Percentiles rank a stretch among this genome's conserved stretches.
phyloP scores from a whole-genome alignment of 2,113 vertebrate species.

The Lota lota region DNA sequence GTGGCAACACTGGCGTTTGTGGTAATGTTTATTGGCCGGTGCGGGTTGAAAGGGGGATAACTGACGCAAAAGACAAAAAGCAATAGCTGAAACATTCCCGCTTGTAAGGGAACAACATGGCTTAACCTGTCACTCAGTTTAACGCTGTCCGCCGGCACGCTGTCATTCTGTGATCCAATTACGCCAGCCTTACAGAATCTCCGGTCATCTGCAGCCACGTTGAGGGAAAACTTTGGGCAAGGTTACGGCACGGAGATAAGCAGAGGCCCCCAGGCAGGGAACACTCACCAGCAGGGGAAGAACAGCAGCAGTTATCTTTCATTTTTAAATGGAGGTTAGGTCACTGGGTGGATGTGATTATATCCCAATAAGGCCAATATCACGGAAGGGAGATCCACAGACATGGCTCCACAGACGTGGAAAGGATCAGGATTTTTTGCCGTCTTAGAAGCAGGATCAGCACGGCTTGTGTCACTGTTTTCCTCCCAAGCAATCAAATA shows the following conservation, averaged over 20 bases:
- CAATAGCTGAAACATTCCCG: constrained; percentile 14
- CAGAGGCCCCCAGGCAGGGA: constrained; percentile 19
- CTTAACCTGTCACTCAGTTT: constrained; percentile 48
- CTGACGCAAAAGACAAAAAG: constrained; percentile 18
- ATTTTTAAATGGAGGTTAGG: constrained; percentile 19
- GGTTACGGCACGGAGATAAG: constrained; percentile 61
- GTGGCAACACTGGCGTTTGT: too few relatives aligned
- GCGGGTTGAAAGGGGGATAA: background rate
- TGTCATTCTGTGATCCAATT: constrained; percentile 68
- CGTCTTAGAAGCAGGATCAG: too few relatives aligned
- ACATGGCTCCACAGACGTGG: background rate
- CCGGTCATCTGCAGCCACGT: constrained; percentile 57
- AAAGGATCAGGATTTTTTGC: too few relatives aligned
- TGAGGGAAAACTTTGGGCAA: constrained; percentile 53
- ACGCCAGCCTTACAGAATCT: constrained; percentile 65
- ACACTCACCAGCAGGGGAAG: constrained; percentile 37
- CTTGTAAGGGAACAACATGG: constrained; percentile 24
- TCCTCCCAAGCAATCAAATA: background rate
- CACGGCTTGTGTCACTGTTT: too few relatives aligned
- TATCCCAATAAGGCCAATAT: constrained; percentile 27
- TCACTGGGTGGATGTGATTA: constrained; percentile 16
- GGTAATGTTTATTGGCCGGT: background rate
- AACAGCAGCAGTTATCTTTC: constrained; percentile 47
- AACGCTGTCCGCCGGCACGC: constrained; percentile 30
- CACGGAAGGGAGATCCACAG: constrained; percentile 30